Percentiles rank a stretch among this genome's conserved stretches.
Conservation (phyloP, 2,797 vertebrate genomes). For the Eptatretus atami region DNA sequence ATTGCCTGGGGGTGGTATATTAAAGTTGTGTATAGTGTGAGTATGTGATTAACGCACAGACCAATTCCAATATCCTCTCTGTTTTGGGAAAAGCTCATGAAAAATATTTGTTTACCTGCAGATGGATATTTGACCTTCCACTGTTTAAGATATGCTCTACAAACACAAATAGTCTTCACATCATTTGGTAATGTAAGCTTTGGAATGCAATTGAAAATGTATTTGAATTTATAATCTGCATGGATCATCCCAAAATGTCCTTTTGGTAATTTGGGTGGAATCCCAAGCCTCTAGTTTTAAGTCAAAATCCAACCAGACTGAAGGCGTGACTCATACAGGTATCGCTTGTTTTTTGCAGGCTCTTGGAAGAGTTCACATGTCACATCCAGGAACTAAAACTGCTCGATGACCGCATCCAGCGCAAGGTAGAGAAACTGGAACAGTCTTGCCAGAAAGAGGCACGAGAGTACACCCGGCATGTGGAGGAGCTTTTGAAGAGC, state of each 20-base stretch:
- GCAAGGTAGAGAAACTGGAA: constrained; percentile 80
- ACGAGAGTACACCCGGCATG: constrained; percentile 93
- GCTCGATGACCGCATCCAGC: constrained; percentile 85
- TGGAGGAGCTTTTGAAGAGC: constrained; percentile 84
- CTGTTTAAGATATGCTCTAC: too few species aligned
- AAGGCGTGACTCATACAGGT: background rate
- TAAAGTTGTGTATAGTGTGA: too few species aligned
- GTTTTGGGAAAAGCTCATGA: too few species aligned
- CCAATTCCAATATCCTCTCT: too few species aligned
- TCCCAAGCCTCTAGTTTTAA: background rate
- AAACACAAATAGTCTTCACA: too few species aligned
- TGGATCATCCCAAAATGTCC: background rate
- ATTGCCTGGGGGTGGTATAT: too few species aligned
- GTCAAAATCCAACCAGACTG: background rate
- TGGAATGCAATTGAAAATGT: background rate
- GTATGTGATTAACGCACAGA: too few species aligned
- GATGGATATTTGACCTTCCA: too few species aligned
- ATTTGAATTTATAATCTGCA: background rate
- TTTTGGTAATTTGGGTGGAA: background rate
- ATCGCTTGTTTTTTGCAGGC: constrained; percentile 17
- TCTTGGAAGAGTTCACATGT: constrained; percentile 81
- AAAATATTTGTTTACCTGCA: too few species aligned
- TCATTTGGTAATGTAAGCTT: background rate
- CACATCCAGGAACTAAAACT: constrained; percentile 90
- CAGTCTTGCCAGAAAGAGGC: constrained; percentile 91